Base-by-base conservation (phyloP, 2,797 vertebrate genomes). In the Neosilurus mollespiculum region DNA sequence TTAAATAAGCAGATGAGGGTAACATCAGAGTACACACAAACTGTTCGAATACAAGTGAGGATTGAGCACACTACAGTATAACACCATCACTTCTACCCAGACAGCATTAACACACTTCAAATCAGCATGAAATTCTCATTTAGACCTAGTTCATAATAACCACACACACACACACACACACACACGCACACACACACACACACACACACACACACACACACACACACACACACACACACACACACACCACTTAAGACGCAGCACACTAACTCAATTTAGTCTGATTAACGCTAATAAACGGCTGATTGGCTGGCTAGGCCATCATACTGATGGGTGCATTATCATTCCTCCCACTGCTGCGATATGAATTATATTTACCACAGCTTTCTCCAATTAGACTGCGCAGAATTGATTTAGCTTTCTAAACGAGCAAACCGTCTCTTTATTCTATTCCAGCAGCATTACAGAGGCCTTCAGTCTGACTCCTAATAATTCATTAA, bases 261-360 rank as follows among this genome's bases (percentile, higher is more conserved):
- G 89, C 90, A 88, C 0, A 83, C 92, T 93, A 93, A 94, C 92
- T 93, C 91, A 90, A 94, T 95, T 92, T 93, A 93, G 92, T 91
- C 90, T 94, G 94, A 93, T 94, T 93, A 93, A 93, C 92, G 93
- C 93, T 93, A 92, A 91, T 92, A 93, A 93, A 92, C 90, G 90
- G 91, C 88, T 86, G 91, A 91, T 90, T 88, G 80, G 90, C 91
- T 90, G 80, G 91, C 91, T 92, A 94, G 92, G 91, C 90, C 90
- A 93, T 94, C 93, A 93, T 84, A 90, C 90, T 92, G 89, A 92
- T 91, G 91, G 91, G 76, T 90, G 91, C 92, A 93, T 94, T 93
- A 91, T 89, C 90, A 93, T 91, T 91, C 87, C 86, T 82, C 89
- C 91, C 93, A 92, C 91, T 92, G 91, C 92, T 93, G 90, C 89